Conservation (phyloP, 2,797 vertebrate species). For the Galagoides demidoff region DNA sequence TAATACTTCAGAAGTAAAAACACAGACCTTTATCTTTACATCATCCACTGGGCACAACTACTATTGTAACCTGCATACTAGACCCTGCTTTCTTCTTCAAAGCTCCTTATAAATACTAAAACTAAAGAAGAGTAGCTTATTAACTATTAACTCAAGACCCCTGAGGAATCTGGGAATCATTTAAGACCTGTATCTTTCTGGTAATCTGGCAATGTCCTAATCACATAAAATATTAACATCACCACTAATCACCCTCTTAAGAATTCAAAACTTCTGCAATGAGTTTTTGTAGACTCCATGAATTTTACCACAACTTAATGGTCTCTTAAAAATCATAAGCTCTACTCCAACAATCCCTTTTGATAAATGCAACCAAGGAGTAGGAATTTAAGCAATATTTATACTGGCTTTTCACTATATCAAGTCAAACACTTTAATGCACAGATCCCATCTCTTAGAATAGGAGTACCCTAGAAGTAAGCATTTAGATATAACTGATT, state of each 20-base stretch:
- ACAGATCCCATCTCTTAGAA: neutral
- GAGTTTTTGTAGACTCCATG: neutral
- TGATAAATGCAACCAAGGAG: neutral
- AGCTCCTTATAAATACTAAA: neutral
- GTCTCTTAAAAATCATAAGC: slow-evolving; percentile 31
- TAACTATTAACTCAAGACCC: neutral
- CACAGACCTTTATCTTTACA: neutral
- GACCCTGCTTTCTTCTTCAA: slow-evolving; percentile 8
- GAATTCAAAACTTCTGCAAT: neutral
- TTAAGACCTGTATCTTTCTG: neutral
- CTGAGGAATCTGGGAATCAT: neutral
- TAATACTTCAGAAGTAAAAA: neutral
- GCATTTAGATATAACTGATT: neutral
- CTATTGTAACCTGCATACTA: neutral
- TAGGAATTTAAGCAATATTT: neutral
- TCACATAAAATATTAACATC: neutral
- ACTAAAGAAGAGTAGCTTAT: neutral
- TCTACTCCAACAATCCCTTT: neutral
- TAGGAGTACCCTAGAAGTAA: neutral
- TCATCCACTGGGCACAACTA: neutral
- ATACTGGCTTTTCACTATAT: neutral
- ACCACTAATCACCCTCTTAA: neutral
- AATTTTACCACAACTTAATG: slow-evolving; percentile 30
- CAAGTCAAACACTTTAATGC: neutral
- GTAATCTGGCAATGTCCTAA: neutral